Evolutionary conservation across 2,888 invertebrate species (phyloP), one percentile per base, ranked within the genome.

Genomic region (Drosophila longiperda): DNA sequence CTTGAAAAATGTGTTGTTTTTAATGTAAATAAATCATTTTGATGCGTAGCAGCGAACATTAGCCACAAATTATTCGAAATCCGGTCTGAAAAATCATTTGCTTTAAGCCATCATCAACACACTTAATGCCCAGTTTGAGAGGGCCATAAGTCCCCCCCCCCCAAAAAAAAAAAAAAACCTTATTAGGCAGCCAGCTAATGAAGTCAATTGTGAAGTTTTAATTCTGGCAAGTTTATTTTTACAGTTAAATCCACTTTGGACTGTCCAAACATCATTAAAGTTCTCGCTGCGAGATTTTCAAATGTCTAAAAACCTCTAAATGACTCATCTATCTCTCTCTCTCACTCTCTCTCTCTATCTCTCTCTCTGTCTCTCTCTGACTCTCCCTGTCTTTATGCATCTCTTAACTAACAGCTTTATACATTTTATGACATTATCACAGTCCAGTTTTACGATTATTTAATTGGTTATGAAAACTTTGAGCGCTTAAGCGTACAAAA

Each of bases 11-110:
- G 75, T 74, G 75, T 74, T 88, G 78, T 73, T 86, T 84, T 70
- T 79, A 87, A 82, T 87, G 86, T 80, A 85, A 85, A 89, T 88
- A 87, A 87, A 87, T 78, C 88, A 82, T 87, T 77, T 75, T 80
- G 85, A 87, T 87, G 85, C 82, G 80, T 78, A 82, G 82, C 78
- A 42, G n/a, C 33, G 29, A 34, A 12, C 65, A 76, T 32, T 65
- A 61, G 50, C 66, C 59, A 67, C 49, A 33, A 62, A 59, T 50
- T 60, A 73, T 62, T 67, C 74, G 65, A 80, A 88, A 76, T 88
- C 76, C 85, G 85, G 87, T 83, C 83, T 69, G 72, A 66, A 79
- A 79, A 79, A 60, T 87, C 84, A 87, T 81, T 82, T 71, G 71
- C 59, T 89, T 74, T 81, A 74, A 78, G 75, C 67, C 73, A 75